Base-by-base conservation (phyloP, 2,113 vertebrate genomes). In the Entosphenus tridentatus region DNA sequence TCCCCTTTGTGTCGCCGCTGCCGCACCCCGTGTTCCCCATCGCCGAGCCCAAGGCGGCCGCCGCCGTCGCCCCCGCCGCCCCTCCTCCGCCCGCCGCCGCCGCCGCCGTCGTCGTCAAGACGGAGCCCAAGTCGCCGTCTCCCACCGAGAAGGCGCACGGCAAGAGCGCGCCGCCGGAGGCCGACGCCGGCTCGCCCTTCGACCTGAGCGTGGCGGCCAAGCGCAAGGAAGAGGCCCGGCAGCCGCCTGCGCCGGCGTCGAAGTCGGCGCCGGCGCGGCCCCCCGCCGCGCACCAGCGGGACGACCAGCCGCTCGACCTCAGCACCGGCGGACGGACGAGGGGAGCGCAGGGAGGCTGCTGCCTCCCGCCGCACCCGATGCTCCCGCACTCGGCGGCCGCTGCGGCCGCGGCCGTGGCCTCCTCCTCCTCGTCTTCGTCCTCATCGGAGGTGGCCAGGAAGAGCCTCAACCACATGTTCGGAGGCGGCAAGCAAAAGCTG, bases 231-330 rank as follows among this genome's bases (percentile, higher is more conserved):
- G 90, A 97, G 77, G 77, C 77, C 2, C 90, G 62, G 62, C 39
- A 88, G 76, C 79, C 81, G 56, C 56, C 80, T 73, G 76, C 80
- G 71, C 81, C 81, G 0, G 72, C 77, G 1, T 75, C 80, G 69
- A 87, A 87, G 75, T 77, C 77, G 18, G 74, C 80, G 68, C 76
- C 75, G 79, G 73, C 70, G 78, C 76, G 9, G 78, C 76, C 71
- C 82, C 74, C 0, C 75, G 73, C 18, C 78, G 71, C 73, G 8
- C 21, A 76, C 68, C 70, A 80, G 0, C 75, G 84, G 1, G 92
- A 98, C 74, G 93, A 98, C 68, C 92, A 98, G 79, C 93, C 93
- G 0, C 76, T 98, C 75, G 93, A 98, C 76, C 87, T 98, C 73
- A 98, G 90, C 78, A 95, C 96, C 2, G 83, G 89, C 77, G 86